Evolutionary conservation across 2,797 vertebrate genomes (phyloP).

Genomic region (Myotis pilosus): DNA sequence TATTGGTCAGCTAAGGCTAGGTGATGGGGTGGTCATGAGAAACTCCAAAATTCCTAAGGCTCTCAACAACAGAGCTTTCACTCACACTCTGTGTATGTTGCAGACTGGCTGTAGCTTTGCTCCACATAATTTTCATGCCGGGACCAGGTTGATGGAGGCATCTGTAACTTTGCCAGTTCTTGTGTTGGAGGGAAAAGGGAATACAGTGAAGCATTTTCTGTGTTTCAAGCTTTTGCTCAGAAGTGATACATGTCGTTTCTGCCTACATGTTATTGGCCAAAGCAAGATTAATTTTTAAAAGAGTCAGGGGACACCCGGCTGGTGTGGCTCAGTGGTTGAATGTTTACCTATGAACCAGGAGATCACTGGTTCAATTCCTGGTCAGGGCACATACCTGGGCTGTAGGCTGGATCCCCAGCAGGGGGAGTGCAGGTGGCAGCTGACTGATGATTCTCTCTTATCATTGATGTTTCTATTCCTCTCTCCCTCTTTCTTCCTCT

Average conservation of each 20-base stretch:
- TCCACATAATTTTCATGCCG: not conserved
- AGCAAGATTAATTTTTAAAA: conserved; percentile 31
- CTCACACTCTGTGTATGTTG: not conserved
- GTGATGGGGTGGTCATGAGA: not conserved
- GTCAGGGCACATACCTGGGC: too few relatives aligned
- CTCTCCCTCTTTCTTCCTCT: too few relatives aligned
- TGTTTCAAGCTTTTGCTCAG: conserved; percentile 1
- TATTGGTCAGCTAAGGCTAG: not conserved
- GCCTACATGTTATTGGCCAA: conserved; percentile 15
- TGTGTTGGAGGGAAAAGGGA: not conserved
- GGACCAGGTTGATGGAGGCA: not conserved
- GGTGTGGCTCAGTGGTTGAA: too few relatives aligned
- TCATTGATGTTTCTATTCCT: too few relatives aligned
- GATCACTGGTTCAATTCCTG: too few relatives aligned
- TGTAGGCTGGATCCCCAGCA: too few relatives aligned
- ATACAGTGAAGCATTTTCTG: not conserved
- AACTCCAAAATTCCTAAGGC: not conserved
- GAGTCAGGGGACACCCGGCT: not conserved
- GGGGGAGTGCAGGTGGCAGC: too few relatives aligned
- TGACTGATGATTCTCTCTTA: too few relatives aligned
- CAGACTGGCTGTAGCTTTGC: not conserved
- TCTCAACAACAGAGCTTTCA: not conserved
- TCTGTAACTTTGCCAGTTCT: conserved; percentile 29
- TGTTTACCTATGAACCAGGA: too few relatives aligned
- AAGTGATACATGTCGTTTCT: conserved; percentile 6